A percentile compares a stretch with the other conserved stretches of the same genome.
Conservation (phyloP, 1,140 invertebrate genomes). For the Aricia agestis region DNA sequence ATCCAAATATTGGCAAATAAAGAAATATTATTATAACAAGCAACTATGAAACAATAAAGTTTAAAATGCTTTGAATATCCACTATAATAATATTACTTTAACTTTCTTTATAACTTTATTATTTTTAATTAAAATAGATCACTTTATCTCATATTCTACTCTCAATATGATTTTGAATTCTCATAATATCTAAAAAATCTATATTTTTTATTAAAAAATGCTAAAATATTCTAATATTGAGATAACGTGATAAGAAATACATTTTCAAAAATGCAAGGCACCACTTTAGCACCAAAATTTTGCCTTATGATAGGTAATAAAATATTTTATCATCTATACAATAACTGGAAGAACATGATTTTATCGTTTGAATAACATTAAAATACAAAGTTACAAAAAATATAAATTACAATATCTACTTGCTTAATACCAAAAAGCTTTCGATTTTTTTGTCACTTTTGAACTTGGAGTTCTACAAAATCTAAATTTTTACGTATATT, state of each 20-base stretch:
- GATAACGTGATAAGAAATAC: background rate
- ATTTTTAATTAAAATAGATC: background rate
- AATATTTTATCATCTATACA: background rate
- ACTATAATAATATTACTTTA: too few relatives aligned
- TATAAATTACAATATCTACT: too few relatives aligned
- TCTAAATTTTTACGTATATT: background rate
- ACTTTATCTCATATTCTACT: background rate
- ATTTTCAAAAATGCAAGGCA: conserved; percentile 11
- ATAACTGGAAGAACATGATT: conserved; percentile 10
- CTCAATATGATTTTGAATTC: background rate
- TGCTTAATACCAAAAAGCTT: too few relatives aligned
- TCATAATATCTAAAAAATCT: background rate
- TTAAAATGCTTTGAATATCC: background rate
- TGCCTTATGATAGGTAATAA: background rate
- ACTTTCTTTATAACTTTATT: background rate
- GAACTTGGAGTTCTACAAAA: too few relatives aligned
- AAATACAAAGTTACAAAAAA: background rate
- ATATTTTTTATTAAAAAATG: background rate
- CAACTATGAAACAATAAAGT: background rate
- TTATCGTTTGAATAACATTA: background rate
- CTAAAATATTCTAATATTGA: background rate
- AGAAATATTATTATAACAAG: background rate
- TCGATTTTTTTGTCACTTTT: too few relatives aligned
- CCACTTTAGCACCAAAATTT: conserved; percentile 5
- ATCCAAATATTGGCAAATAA: background rate